Evolutionary conservation across 2,797 vertebrate genomes (phyloP).

Genomic region (Gephyroberyx darwinii): DNA sequence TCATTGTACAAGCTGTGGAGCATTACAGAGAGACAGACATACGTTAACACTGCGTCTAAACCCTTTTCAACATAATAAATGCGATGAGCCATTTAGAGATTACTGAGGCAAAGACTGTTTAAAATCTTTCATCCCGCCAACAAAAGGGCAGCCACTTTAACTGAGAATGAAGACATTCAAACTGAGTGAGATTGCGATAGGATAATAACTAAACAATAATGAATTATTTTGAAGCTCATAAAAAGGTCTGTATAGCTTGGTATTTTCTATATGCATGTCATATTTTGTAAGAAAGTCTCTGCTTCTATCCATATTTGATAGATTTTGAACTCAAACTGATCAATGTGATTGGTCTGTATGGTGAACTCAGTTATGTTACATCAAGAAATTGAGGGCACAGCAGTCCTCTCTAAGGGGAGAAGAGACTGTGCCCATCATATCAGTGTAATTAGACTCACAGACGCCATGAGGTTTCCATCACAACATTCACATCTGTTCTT

Average conservation of each 20-base stretch:
- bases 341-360: neutral
- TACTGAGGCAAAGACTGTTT: neutral
- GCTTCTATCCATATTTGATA: neutral
- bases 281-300: neutral
- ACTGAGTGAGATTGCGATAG: neutral
- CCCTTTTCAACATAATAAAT: neutral
- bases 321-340: neutral
- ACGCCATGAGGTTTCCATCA: slow-evolving; percentile 53
- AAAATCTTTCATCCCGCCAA: neutral
- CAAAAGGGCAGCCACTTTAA: slow-evolving; percentile 7
- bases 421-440: slow-evolving; percentile 35
- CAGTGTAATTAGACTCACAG: slow-evolving; percentile 65
- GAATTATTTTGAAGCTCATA: no score
- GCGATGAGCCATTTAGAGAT: neutral
- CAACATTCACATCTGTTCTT: slow-evolving; percentile 67
- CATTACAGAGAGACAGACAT: slow-evolving; percentile 32
- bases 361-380: slow-evolving; percentile 7
- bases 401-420: slow-evolving; percentile 44
- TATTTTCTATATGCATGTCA: no score
- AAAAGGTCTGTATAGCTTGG: neutral
- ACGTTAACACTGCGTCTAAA: neutral
- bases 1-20: slow-evolving; percentile 86
- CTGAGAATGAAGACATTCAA: neutral
- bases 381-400: slow-evolving; percentile 30
- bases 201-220: no score